phyloP scores from a whole-genome alignment of 2,888 invertebrate genomes.

The Exocentrus adspersus region DNA sequence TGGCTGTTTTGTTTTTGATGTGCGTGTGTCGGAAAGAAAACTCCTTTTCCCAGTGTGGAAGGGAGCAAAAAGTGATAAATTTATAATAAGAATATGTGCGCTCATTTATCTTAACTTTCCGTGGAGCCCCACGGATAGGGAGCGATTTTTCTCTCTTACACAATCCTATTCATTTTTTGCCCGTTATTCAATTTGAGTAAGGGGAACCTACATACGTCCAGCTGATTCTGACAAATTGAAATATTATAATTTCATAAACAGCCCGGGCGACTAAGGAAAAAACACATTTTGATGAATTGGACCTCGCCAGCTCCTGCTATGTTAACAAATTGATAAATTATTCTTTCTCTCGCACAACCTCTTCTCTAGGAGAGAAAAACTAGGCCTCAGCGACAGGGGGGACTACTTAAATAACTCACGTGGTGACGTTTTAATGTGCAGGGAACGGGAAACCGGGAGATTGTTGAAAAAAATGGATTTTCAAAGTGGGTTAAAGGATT shows the following conservation, averaged over 20 bases:
- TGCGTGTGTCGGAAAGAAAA: neutral
- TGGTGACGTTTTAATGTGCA: slow-evolving; percentile 20
- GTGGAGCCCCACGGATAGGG: slow-evolving; percentile 11
- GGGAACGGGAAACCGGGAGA: slow-evolving; percentile 5
- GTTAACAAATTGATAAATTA: slow-evolving; percentile 27
- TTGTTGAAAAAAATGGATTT: slow-evolving; percentile 22
- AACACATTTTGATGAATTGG: slow-evolving; percentile 30
- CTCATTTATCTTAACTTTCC: slow-evolving; percentile 27
- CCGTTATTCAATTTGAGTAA: slow-evolving; percentile 40
- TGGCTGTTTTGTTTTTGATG: too few species aligned
- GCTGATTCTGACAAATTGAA: slow-evolving; percentile 45
- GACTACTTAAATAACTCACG: slow-evolving; percentile 16
- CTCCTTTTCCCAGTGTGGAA: neutral
- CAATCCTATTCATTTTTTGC: slow-evolving; percentile 38
- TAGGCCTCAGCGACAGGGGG: neutral
- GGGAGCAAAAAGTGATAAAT: slow-evolving; percentile 13
- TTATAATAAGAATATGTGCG: slow-evolving; percentile 22
- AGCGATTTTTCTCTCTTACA: slow-evolving; percentile 26
- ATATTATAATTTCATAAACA: slow-evolving; percentile 43
- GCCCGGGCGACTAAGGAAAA: slow-evolving; percentile 26
- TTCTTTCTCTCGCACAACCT: slow-evolving; percentile 18
- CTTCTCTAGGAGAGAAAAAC: slow-evolving; percentile 18
- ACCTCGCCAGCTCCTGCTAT: slow-evolving; percentile 7
- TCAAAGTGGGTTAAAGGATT: slow-evolving; percentile 8
- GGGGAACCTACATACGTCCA: slow-evolving; percentile 37